Percentiles rank a stretch among this genome's conserved stretches.
Evolutionary conservation across 2,888 invertebrate genomes (phyloP).

Genomic region (Cistogaster globosa): DNA sequence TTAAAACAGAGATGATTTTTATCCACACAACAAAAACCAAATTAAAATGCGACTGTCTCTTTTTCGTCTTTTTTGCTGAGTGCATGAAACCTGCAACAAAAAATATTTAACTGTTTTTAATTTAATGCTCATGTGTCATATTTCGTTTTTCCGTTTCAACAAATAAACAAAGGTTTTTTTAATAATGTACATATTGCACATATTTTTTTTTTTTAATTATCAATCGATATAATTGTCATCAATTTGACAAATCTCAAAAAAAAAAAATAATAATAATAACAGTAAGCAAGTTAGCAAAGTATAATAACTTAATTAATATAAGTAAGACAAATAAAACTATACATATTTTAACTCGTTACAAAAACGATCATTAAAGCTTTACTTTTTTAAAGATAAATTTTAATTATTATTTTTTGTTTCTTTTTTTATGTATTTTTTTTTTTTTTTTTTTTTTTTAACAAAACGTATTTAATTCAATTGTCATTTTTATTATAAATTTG

Average conservation of each 20-base stretch:
- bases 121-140: conserved; percentile 47
- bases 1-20: too few species aligned
- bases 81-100: conserved; percentile 17
- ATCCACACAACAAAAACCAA: neutral
- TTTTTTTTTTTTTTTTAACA: neutral
- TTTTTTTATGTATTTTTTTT: too few species aligned
- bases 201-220: conserved; percentile 17
- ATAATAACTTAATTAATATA: conserved; percentile 46
- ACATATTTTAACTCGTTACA: too few species aligned
- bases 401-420: too few species aligned
- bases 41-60: too few species aligned
- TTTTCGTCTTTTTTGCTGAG: neutral
- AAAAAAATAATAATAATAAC: neutral
- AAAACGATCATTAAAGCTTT: too few species aligned
- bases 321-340: too few species aligned
- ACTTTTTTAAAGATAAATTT: too few species aligned
- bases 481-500: conserved; percentile 68
- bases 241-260: conserved; percentile 36
- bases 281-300: neutral
- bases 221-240: conserved; percentile 38
- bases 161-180: conserved; percentile 1
- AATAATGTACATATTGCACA: neutral
- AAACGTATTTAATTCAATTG: conserved; percentile 43
- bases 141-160: conserved; percentile 28
- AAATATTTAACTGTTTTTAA: conserved; percentile 18